Conservation (phyloP, 2,888 invertebrate species). For the Cremastinae sp. region DNA sequence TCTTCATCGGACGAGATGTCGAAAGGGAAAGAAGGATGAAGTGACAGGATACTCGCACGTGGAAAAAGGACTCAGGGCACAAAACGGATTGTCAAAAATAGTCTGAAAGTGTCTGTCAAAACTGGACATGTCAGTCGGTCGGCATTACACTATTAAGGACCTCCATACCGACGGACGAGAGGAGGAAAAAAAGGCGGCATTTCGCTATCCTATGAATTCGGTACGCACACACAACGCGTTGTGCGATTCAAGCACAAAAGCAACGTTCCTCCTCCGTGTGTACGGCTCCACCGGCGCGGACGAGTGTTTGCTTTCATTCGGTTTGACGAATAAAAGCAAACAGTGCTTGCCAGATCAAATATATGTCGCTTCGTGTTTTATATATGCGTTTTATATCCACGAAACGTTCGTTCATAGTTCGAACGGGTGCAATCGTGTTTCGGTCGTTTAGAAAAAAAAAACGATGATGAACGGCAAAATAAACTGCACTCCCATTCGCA, state of each 20-base stretch:
- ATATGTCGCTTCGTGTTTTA: conserved; percentile 9
- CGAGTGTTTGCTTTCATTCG: conserved; percentile 52
- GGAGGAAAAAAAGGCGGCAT: conserved; percentile 26
- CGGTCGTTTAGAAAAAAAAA: conserved; percentile 4
- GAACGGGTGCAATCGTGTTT: conserved; percentile 12
- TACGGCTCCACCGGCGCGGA: conserved; percentile 19
- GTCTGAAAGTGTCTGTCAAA: conserved; percentile 72
- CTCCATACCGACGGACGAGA: conserved; percentile 21
- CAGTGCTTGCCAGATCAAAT: conserved; percentile 20
- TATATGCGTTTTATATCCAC: conserved; percentile 21
- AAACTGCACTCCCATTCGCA: background rate
- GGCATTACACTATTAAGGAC: conserved; percentile 39
- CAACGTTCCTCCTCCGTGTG: conserved; percentile 26
- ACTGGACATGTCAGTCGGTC: conserved; percentile 66
- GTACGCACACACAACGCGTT: background rate
- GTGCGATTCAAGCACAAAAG: conserved; percentile 28
- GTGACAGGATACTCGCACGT: conserved; percentile 11
- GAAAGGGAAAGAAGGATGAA: conserved; percentile 9
- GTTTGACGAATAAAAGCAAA: conserved; percentile 40
- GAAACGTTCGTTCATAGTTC: background rate
- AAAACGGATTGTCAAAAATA: conserved; percentile 57
- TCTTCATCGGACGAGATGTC: background rate
- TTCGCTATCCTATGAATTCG: conserved; percentile 8
- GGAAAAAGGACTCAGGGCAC: background rate
- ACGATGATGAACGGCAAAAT: background rate